phyloP scores from a whole-genome alignment of 2,113 vertebrate genomes.

The Brachypteracias leptosomus region DNA sequence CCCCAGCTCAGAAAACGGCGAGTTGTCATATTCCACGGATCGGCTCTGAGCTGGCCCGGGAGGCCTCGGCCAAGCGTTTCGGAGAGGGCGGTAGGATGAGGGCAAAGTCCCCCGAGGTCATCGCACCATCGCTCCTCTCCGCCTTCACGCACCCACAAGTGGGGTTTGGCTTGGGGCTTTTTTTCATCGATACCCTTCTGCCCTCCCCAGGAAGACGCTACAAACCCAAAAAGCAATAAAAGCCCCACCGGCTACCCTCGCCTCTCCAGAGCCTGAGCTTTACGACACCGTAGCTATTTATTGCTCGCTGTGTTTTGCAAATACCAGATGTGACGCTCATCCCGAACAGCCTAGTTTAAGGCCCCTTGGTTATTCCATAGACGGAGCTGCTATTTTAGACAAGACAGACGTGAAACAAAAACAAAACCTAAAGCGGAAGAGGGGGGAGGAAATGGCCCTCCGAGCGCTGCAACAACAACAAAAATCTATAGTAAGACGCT shows the following conservation, averaged over 20 bases:
- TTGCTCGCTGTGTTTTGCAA: neutral
- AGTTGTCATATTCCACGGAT: rapidly evolving
- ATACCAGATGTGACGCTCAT: conserved; percentile 37
- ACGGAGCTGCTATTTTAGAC: conserved; percentile 48
- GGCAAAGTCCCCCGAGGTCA: neutral
- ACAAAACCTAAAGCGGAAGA: neutral
- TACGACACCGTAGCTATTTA: neutral
- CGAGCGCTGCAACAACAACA: neutral
- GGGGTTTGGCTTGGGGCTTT: neutral
- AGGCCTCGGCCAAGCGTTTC: neutral
- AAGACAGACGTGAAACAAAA: neutral
- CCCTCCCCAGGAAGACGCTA: neutral
- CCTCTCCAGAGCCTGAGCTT: neutral
- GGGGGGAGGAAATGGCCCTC: neutral
- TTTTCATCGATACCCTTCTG: neutral
- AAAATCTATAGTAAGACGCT: neutral
- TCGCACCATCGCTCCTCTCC: neutral
- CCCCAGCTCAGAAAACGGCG: neutral
- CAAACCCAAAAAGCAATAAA: neutral
- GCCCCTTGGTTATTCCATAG: conserved; percentile 18
- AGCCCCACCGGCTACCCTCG: neutral
- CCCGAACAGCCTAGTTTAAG: conserved; percentile 4
- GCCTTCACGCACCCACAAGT: neutral
- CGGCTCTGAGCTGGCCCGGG: neutral
- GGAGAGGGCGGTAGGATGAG: neutral